Percentiles rank a stretch among this genome's conserved stretches.
phyloP scores from a whole-genome alignment of 2,888 invertebrate species.

The Scotopteryx bipunctaria region DNA sequence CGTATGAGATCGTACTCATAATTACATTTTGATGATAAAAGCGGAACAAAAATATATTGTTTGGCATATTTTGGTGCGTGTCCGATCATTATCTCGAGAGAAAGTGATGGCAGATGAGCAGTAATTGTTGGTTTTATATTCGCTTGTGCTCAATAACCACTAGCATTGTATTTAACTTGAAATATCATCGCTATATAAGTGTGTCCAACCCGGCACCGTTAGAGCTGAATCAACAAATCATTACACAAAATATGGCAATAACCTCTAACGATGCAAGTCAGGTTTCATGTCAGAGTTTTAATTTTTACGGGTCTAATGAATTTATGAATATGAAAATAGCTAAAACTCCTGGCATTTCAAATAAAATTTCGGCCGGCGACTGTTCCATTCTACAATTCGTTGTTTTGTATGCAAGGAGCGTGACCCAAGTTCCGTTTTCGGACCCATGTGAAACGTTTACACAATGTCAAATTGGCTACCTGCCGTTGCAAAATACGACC shows the following conservation, averaged over 20 bases:
- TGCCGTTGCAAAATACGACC: conserved; percentile 65
- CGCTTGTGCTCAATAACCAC: conserved; percentile 14
- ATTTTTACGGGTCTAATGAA: conserved; percentile 20
- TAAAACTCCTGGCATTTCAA: conserved; percentile 13
- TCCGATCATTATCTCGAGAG: conserved; percentile 38
- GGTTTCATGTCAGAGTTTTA: conserved; percentile 20
- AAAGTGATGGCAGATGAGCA: conserved; percentile 37
- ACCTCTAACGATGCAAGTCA: conserved; percentile 17
- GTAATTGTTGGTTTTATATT: conserved; percentile 30
- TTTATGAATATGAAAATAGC: conserved; percentile 15
- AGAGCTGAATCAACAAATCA: conserved; percentile 14
- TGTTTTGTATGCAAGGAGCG: conserved; percentile 68
- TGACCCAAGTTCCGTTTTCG: conserved; percentile 72
- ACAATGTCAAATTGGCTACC: conserved; percentile 74
- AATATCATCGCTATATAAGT: not conserved
- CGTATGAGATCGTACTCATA: conserved; percentile 16
- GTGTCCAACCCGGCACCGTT: no score
- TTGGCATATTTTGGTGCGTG: conserved; percentile 32
- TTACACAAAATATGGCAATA: no score
- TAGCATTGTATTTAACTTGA: conserved; percentile 3
- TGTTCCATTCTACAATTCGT: conserved; percentile 33
- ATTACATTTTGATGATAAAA: conserved; percentile 24
- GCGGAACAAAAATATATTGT: conserved; percentile 26
- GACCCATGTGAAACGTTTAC: conserved; percentile 73
- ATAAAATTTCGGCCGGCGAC: conserved; percentile 31